Percentiles rank a stretch among this genome's conserved stretches.
These are phyloP conservation scores for Rutpela maculata DNA, from an alignment of 2,888 invertebrate species.

Conservation along the genomic window DNA sequence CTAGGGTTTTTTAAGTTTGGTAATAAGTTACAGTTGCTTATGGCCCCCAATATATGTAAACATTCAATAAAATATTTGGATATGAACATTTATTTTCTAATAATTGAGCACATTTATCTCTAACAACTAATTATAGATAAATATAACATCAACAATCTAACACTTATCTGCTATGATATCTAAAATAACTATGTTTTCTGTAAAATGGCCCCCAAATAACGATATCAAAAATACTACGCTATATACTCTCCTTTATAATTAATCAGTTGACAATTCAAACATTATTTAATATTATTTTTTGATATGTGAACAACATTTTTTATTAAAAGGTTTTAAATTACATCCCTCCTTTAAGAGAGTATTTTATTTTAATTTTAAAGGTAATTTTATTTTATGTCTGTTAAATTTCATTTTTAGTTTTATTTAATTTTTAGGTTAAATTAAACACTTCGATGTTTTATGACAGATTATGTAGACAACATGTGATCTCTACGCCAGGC, in stretches of 20 bases:
- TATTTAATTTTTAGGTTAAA: constrained; percentile 48
- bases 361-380: constrained; percentile 43
- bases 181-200: constrained; percentile 59
- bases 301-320: constrained; percentile 58
- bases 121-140: constrained; percentile 60
- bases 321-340: constrained; percentile 53
- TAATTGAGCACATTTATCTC: constrained; percentile 66
- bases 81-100: constrained; percentile 62
- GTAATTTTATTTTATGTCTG: constrained; percentile 48
- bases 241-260: constrained; percentile 61
- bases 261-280: constrained; percentile 49
- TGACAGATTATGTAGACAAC: constrained; percentile 45
- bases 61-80: constrained; percentile 60
- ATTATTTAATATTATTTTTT: constrained; percentile 44
- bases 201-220: constrained; percentile 66
- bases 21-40: constrained; percentile 26
- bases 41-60: constrained; percentile 63
- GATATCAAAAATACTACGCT: constrained; percentile 67
- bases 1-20: constrained; percentile 25
- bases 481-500: constrained; percentile 49
- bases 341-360: constrained; percentile 49
- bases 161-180: constrained; percentile 55
- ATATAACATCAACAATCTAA: constrained; percentile 64
- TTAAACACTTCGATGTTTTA: constrained; percentile 57
- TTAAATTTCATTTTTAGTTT: constrained; percentile 51